A percentile compares a stretch with the other conserved stretches of the same genome.
Conservation (phyloP, 2,888 invertebrate genomes). For the Pardosa pseudoannulata region DNA sequence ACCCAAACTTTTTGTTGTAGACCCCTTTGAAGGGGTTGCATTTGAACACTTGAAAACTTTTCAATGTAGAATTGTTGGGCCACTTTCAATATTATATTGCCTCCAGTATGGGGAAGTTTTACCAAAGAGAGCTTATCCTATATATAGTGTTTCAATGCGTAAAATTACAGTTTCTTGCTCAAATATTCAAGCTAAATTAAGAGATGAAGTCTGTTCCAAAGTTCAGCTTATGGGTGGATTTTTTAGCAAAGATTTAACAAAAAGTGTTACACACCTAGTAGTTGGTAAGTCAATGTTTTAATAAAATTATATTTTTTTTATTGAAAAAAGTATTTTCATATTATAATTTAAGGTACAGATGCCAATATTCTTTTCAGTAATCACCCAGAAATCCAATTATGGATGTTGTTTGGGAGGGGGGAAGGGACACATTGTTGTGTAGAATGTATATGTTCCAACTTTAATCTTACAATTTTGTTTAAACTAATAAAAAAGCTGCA, state of each 20-base stretch:
- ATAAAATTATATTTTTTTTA: too few species aligned
- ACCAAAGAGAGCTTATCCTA: conserved; percentile 86
- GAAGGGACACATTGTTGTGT: too few species aligned
- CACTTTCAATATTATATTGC: conserved; percentile 87
- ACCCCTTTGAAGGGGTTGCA: conserved; percentile 85
- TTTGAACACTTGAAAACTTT: conserved; percentile 82
- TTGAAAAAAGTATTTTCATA: too few species aligned
- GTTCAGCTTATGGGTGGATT: conserved; percentile 78
- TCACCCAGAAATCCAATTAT: too few species aligned
- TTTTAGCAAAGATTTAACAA: conserved; percentile 77
- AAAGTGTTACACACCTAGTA: conserved; percentile 87
- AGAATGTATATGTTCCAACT: too few species aligned
- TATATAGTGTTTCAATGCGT: conserved; percentile 88
- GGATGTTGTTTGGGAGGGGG: too few species aligned
- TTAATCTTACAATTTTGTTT: too few species aligned
- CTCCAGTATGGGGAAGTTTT: conserved; percentile 84
- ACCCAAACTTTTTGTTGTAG: conserved; percentile 87
- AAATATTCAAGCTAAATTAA: conserved; percentile 75
- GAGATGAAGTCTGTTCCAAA: conserved; percentile 75
- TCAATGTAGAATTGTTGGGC: conserved; percentile 86
- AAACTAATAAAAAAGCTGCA: too few species aligned
- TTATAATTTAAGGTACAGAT: too few species aligned
- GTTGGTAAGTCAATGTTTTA: conserved; percentile 79
- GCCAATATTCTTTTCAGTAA: too few species aligned
- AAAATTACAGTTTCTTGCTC: conserved; percentile 76